These are phyloP conservation scores for Barnardius zonarius DNA, from an alignment of 2,113 vertebrate genomes.

Conservation along the genomic window DNA sequence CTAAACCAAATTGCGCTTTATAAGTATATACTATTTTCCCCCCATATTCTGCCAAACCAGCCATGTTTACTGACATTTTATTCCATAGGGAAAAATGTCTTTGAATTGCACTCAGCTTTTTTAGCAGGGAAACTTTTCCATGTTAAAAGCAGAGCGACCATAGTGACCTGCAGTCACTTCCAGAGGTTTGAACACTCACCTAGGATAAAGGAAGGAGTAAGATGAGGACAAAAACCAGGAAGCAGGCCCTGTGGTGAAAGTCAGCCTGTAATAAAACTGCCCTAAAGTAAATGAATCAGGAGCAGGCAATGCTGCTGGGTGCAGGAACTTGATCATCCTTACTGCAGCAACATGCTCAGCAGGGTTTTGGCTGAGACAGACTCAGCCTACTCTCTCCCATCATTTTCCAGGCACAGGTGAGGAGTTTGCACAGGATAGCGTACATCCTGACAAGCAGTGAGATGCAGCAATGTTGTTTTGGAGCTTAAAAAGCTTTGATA, in stretches of 20 bases:
- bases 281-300: background rate
- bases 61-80: background rate
- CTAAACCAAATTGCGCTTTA: background rate
- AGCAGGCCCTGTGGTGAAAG: background rate
- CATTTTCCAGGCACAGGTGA: background rate
- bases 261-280: background rate
- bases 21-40: rapidly evolving
- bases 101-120: background rate
- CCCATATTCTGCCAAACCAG: background rate
- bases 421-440: background rate
- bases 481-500: background rate
- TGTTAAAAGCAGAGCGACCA: background rate
- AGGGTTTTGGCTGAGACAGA: background rate
- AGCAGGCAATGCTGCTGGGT: background rate
- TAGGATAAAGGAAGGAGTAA: background rate
- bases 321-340: background rate
- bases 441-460: background rate
- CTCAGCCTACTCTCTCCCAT: background rate
- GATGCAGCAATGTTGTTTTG: background rate
- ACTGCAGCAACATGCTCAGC: background rate
- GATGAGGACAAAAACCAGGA: background rate
- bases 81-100: background rate
- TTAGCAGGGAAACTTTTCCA: background rate
- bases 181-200: background rate
- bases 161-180: background rate